A percentile compares a stretch with the other conserved stretches of the same genome.
Evolutionary conservation across 2,113 vertebrate species (phyloP).

Genomic region (Bubalus kerabau): DNA sequence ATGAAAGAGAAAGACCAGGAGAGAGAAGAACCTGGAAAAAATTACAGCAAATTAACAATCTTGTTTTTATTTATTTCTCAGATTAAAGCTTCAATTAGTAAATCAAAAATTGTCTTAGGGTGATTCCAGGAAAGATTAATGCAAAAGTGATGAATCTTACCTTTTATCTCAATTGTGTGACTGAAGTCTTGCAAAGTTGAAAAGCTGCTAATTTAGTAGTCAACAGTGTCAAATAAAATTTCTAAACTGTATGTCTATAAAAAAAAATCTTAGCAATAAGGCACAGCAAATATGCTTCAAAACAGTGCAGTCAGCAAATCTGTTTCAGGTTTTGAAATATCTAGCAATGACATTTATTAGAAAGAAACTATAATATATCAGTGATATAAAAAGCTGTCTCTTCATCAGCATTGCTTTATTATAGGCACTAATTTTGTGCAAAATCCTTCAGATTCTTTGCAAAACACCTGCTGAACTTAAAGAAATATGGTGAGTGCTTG

Average conservation of each 20-base stretch:
- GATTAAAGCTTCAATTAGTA: conserved; percentile 69
- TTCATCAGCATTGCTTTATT: conserved; percentile 82
- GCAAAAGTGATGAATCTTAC: conserved; percentile 62
- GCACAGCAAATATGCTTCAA: conserved; percentile 82
- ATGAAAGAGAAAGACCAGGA: not conserved
- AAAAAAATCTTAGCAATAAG: conserved; percentile 81
- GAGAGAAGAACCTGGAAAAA: not conserved
- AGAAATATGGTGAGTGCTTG: conserved; percentile 84
- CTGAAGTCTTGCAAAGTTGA: conserved; percentile 78
- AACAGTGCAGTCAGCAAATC: conserved; percentile 84
- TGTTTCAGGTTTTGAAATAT: conserved; percentile 84
- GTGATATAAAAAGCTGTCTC: conserved; percentile 81
- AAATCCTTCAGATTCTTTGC: conserved; percentile 81
- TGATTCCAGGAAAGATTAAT: conserved; percentile 68
- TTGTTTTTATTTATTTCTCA: conserved; percentile 57
- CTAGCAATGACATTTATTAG: conserved; percentile 86
- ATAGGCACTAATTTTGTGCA: conserved; percentile 83
- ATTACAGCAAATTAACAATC: not conserved
- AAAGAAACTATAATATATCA: conserved; percentile 83
- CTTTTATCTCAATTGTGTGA: conserved; percentile 74
- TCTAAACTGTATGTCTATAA: conserved; percentile 84
- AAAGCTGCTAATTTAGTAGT: conserved; percentile 86
- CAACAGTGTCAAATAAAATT: conserved; percentile 84
- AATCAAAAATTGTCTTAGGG: conserved; percentile 62
- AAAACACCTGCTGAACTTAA: conserved; percentile 86